Evolutionary conservation across 2,888 invertebrate species (phyloP).

Genomic region (Acronicta aceris): DNA sequence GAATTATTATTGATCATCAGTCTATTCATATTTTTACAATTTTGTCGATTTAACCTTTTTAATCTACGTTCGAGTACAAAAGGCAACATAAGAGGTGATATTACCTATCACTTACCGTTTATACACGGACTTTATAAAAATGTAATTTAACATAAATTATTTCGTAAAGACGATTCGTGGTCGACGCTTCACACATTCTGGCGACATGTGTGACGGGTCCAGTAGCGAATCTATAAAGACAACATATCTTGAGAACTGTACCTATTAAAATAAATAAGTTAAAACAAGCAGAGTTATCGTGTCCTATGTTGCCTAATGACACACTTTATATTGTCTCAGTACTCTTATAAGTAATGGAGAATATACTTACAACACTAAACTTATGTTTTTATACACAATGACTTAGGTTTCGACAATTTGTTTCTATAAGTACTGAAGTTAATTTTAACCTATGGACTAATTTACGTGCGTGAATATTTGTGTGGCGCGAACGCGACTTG

Average conservation of each 20-base stretch:
- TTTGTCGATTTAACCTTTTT: constrained; percentile 86
- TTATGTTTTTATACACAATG: constrained; percentile 89
- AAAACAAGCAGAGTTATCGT: constrained; percentile 76
- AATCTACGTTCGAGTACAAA: constrained; percentile 77
- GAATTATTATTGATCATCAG: constrained; percentile 88
- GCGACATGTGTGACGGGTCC: constrained; percentile 58
- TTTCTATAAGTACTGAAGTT: constrained; percentile 88
- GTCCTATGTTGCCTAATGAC: constrained; percentile 85
- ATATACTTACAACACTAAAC: constrained; percentile 86
- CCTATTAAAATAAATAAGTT: constrained; percentile 85
- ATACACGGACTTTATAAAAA: constrained; percentile 78
- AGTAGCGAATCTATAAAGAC: constrained; percentile 62
- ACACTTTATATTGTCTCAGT: constrained; percentile 81
- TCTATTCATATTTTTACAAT: constrained; percentile 89
- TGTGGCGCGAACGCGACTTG: constrained; percentile 65
- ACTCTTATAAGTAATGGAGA: constrained; percentile 87
- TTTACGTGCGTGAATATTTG: constrained; percentile 80
- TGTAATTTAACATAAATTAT: constrained; percentile 82
- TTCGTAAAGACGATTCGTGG: constrained; percentile 66
- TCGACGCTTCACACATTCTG: constrained; percentile 62
- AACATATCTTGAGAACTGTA: constrained; percentile 66
- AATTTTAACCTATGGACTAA: constrained; percentile 84
- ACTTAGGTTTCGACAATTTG: constrained; percentile 89
- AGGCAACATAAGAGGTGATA: constrained; percentile 85
- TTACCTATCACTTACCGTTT: constrained; percentile 76